These are phyloP conservation scores for Melanotus villosus DNA, from an alignment of 2,888 invertebrate species.

Conservation along the genomic window DNA sequence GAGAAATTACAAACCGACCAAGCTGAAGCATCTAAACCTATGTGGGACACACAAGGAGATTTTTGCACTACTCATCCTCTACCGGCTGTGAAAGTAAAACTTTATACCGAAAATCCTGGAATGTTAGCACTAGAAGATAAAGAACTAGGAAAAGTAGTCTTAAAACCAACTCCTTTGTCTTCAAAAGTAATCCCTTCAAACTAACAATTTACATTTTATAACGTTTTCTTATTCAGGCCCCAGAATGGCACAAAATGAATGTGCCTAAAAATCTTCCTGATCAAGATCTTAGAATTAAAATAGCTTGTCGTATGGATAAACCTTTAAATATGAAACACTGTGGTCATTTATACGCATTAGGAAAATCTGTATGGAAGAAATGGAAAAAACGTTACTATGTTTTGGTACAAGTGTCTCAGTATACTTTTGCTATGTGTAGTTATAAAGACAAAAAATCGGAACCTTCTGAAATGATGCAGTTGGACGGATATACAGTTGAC, in stretches of 20 bases:
- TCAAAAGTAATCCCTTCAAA: constrained; percentile 76
- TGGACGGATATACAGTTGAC: constrained; percentile 99
- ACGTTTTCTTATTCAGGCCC: constrained; percentile 73
- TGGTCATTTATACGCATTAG: constrained; percentile 91
- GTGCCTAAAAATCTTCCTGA: constrained; percentile 96
- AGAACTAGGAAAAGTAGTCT: constrained; percentile 93
- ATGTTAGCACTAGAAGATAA: constrained; percentile 99
- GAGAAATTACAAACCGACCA: constrained; percentile 99
- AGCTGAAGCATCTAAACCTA: constrained; percentile 98
- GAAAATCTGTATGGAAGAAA: constrained; percentile 98
- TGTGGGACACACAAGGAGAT: constrained; percentile 99
- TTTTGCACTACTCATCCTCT: constrained; percentile 98
- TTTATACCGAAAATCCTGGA: constrained; percentile 97
- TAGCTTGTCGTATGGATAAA: constrained; percentile 98
- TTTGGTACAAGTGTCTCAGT: constrained; percentile 98
- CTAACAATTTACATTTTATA: not conserved
- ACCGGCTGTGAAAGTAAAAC: constrained; percentile 97
- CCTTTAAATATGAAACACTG: constrained; percentile 99
- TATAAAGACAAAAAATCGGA: constrained; percentile 99
- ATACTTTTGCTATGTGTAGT: constrained; percentile 99
- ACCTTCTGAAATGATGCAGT: constrained; percentile 99
- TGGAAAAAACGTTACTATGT: constrained; percentile 99
- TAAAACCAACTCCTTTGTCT: constrained; percentile 89
- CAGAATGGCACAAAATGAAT: constrained; percentile 99
- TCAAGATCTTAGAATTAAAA: constrained; percentile 96